Base-by-base conservation (phyloP, 2,113 vertebrate genomes). In the Erythrolamprus reginae region DNA sequence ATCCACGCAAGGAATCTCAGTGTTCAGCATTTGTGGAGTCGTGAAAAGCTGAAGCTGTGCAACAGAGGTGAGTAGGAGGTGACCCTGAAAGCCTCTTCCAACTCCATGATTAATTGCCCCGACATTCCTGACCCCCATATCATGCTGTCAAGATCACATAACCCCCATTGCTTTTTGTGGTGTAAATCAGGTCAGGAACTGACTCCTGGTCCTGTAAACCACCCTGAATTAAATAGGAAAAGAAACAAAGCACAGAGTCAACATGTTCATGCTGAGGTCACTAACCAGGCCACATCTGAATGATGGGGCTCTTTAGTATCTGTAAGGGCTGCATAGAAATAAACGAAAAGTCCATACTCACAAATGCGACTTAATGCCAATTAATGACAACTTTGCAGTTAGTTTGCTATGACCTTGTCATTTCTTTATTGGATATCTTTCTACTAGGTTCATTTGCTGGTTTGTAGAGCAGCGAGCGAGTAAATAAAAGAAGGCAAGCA, bases 51-150 rank as follows among this genome's bases (percentile, higher is more conserved):
- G 47, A 45, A n/a, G 56, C 82, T 84, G 52, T 77, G 70, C 70
- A 77, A 77, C 70, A 19, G 61, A 82, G n/a, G 23, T 38, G 19
- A 77, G 47, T 1, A 0, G 38, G 48, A 33, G 61, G 61, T 51
- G 61, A 82, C 88, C 61, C 88, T 42, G 33, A 82, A 89, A 33
- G 48, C 7, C 82, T 89, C 58, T 91, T 93, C 86, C 52, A 92
- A 92, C 91, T 89, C 28, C n/a, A 23, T 84, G 24, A 86, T 88
- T 23, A 85, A 47, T 50, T 93, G 94, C 93, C 84, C 92, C 82
- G 92, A 90, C 19, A 88, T 55, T 21, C 86, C 51, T 58, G 70
- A 89, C 58, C 92, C 86, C 86, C 12, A 33, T 91, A 91, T 50
- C 92, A 84, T 70, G 87, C 65, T 88, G 92, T 91, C 5, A 24